Conservation (phyloP, 2,113 vertebrate species). For the Mirza zaza region DNA sequence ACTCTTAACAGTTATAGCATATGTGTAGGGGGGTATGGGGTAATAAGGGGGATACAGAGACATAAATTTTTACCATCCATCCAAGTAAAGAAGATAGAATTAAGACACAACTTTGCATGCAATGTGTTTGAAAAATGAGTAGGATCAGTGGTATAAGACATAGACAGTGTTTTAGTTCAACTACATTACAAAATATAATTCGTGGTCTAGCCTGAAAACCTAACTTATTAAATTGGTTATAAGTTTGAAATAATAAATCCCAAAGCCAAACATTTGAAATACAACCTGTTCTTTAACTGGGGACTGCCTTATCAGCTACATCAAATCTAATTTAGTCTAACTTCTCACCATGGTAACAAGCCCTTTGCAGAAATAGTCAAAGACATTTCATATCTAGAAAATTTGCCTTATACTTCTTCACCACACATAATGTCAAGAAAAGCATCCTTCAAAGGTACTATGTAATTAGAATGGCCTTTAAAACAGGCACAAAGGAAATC, state of each 20-base stretch:
- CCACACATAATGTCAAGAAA: constrained; percentile 69
- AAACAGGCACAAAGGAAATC: constrained; percentile 68
- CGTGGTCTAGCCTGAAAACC: constrained; percentile 16
- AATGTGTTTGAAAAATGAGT: neutral
- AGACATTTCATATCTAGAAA: constrained; percentile 74
- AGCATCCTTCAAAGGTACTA: constrained; percentile 75
- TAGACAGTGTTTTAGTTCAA: constrained; percentile 11
- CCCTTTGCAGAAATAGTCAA: constrained; percentile 74
- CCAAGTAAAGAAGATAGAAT: neutral
- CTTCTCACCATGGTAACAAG: constrained; percentile 77
- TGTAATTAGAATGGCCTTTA: constrained; percentile 76
- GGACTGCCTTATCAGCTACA: constrained; percentile 68
- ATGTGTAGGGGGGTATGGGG: neutral
- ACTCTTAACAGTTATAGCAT: neutral
- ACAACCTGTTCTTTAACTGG: constrained; percentile 67
- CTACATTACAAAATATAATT: constrained; percentile 37
- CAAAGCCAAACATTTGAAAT: constrained; percentile 68
- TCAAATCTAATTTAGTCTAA: constrained; percentile 75
- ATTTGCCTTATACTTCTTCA: constrained; percentile 69
- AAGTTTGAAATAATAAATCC: constrained; percentile 65
- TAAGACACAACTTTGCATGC: neutral
- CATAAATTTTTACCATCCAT: neutral
- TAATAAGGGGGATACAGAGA: neutral
- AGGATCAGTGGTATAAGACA: neutral
- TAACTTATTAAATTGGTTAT: constrained; percentile 53